Evolutionary conservation across 2,797 vertebrate genomes (phyloP).

Genomic region (Orientallactaga sibirica): DNA sequence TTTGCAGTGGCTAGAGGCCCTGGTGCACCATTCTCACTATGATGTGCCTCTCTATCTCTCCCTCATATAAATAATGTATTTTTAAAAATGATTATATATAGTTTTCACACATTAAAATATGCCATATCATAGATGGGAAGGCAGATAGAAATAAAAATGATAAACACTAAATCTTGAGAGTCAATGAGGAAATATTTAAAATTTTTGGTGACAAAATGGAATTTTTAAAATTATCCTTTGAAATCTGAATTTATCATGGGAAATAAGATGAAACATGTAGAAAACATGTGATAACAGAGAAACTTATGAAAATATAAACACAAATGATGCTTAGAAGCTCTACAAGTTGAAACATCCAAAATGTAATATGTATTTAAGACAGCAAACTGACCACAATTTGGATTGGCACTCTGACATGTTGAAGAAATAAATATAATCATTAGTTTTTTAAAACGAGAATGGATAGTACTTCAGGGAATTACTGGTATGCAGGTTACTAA

Average conservation of each 20-base stretch:
- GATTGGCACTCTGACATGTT: background rate
- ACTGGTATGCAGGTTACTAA: background rate
- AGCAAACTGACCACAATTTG: background rate
- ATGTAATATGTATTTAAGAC: constrained; percentile 21
- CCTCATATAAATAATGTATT: too few relatives aligned
- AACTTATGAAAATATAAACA: background rate
- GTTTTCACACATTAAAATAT: background rate
- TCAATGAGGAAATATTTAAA: constrained; percentile 47
- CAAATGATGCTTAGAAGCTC: constrained; percentile 36
- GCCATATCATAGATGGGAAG: background rate
- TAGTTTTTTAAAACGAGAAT: constrained; percentile 2
- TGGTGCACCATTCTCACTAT: too few relatives aligned
- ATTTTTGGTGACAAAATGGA: constrained; percentile 41
- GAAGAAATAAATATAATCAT: constrained; percentile 21
- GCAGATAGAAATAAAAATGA: background rate
- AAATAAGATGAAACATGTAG: constrained; percentile 28
- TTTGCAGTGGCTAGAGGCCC: too few relatives aligned
- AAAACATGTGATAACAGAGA: constrained; percentile 13
- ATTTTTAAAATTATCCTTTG: constrained; percentile 38
- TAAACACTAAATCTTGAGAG: background rate
- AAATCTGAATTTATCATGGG: constrained; percentile 45
- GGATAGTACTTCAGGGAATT: constrained; percentile 15
- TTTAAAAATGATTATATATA: background rate
- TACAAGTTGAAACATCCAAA: constrained; percentile 38
- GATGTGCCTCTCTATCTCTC: too few relatives aligned